Evolutionary conservation across 2,113 vertebrate species (phyloP).

Genomic region (Crotophaga sulcirostris): DNA sequence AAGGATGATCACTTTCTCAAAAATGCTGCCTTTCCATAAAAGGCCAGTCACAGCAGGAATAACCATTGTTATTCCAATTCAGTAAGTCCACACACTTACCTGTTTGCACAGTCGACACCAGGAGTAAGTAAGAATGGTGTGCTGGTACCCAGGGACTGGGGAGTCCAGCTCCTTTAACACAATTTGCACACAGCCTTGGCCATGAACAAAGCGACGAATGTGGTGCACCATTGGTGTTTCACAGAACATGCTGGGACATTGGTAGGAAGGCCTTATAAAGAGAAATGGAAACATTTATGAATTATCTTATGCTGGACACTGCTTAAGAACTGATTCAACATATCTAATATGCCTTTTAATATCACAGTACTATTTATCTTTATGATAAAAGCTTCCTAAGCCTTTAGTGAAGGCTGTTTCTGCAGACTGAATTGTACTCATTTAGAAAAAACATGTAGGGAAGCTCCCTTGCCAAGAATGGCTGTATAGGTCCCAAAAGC

Average conservation of each 20-base stretch:
- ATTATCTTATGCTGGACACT: background rate
- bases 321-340: background rate
- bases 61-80: no score
- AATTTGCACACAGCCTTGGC: slow-evolving; percentile 97
- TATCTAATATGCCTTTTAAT: background rate
- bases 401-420: background rate
- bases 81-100: slow-evolving; percentile 72
- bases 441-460: rapidly evolving
- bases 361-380: background rate
- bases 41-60: background rate
- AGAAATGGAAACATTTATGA: background rate
- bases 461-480: background rate
- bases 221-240: slow-evolving; percentile 99
- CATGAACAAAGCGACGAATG: slow-evolving; percentile 94
- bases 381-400: background rate
- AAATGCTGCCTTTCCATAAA: background rate
- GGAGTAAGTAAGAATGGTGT: slow-evolving; percentile 97
- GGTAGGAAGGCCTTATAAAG: slow-evolving; percentile 88
- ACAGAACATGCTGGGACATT: slow-evolving; percentile 96
- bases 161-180: slow-evolving; percentile 97
- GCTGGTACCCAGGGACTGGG: slow-evolving; percentile 96
- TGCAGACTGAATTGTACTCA: background rate
- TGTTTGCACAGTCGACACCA: slow-evolving; percentile 98
- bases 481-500: background rate
- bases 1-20: background rate